These are phyloP conservation scores for Himalopsyche kuldschensis DNA, from an alignment of 2,888 invertebrate species.

Conservation along the genomic window DNA sequence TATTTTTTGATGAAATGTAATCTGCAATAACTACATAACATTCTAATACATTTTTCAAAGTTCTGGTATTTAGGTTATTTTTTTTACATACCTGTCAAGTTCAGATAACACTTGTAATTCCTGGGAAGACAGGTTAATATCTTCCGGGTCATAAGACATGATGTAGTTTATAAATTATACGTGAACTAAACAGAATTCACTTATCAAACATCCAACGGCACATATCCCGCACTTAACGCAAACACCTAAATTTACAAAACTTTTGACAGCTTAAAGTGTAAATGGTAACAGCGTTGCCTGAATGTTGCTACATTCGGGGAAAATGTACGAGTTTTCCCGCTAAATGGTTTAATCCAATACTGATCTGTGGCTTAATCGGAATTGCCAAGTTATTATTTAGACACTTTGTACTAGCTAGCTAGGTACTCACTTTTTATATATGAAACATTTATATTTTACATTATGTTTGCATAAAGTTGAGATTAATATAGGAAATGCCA, in stretches of 20 bases:
- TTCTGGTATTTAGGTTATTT: slow-evolving; percentile 25
- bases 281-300: background rate
- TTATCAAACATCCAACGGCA: slow-evolving; percentile 6
- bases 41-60: too few relatives aligned
- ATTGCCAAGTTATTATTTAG: too few relatives aligned
- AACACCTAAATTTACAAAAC: slow-evolving; percentile 20
- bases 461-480: too few relatives aligned
- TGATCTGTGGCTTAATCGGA: too few relatives aligned
- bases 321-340: too few relatives aligned
- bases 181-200: slow-evolving; percentile 10
- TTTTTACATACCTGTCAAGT: slow-evolving; percentile 72
- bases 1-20: background rate
- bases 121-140: slow-evolving; percentile 75
- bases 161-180: background rate
- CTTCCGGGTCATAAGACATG: slow-evolving; percentile 58
- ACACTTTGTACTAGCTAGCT: too few relatives aligned
- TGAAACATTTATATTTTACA: too few relatives aligned
- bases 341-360: too few relatives aligned
- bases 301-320: background rate
- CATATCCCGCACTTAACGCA: slow-evolving; percentile 13
- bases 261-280: slow-evolving; percentile 14
- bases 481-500: too few relatives aligned
- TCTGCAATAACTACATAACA: slow-evolving; percentile 13
- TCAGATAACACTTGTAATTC: slow-evolving; percentile 85
- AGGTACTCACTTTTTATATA: too few relatives aligned